Conservation (phyloP, 1,140 invertebrate genomes). For the Drosophila aff. region DNA sequence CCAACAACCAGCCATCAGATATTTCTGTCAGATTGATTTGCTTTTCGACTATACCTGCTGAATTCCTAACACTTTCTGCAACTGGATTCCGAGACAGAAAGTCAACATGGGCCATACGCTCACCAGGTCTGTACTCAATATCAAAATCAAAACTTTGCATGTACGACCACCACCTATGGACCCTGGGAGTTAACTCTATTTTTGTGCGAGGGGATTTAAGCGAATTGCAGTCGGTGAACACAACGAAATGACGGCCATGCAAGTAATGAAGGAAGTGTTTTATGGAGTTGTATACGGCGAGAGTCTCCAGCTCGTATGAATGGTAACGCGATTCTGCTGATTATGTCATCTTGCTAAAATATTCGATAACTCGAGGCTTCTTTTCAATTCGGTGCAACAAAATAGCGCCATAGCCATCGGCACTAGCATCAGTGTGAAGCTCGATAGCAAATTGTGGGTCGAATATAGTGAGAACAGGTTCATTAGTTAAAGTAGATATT, state of each 20-base stretch:
- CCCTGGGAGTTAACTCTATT: background rate
- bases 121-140: no score
- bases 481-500: background rate
- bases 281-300: background rate
- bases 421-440: background rate
- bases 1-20: background rate
- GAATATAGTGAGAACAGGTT: background rate
- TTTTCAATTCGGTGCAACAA: background rate
- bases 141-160: background rate
- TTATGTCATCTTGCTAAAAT: background rate
- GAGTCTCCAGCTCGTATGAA: background rate
- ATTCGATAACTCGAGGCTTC: background rate
- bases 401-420: background rate
- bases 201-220: background rate
- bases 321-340: background rate
- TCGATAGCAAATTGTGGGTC: background rate
- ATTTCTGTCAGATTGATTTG: background rate
- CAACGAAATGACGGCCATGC: background rate
- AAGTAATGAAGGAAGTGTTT: background rate
- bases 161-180: background rate
- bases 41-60: background rate
- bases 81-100: no score
- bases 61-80: no score
- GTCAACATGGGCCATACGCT: no score
- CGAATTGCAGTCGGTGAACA: background rate